Evolutionary conservation across 2,888 invertebrate species (phyloP), one percentile per base, ranked within the genome.

Genomic region (Eilema sororculum): DNA sequence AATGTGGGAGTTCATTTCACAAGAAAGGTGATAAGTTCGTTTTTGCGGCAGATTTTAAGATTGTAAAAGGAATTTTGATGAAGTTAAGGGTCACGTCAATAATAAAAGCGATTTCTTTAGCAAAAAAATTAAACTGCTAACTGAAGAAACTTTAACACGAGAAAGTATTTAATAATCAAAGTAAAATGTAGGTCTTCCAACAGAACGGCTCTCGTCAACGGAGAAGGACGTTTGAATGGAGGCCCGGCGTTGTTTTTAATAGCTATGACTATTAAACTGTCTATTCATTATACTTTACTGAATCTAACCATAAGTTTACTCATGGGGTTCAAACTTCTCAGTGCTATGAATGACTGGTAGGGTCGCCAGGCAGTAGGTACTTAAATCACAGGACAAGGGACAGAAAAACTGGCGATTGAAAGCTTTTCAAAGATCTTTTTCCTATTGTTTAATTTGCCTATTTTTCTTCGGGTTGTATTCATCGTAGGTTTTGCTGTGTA

Each of bases 231-330:
- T 77, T 74, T 88, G 83, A 88, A 88, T 88, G 77, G 86, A 74
- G 80, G 79, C 77, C 70, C 72, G 75, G 68, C 69, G 71, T 76
- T 33, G 80, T 79, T 79, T 88, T 84, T 86, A 86, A 88, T 87
- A 81, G 79, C 79, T 78, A 68, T 63, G 76, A 76, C 88, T 85
- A 88, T 87, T 88, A 86, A 86, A 82, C 81, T 85, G 88, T 86
- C 86, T 80, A 71, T 79, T 72, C 78, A 69, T 69, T 73, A 72
- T 77, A 80, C 56, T 79, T 78, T 60, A 72, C 74, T 77, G 73
- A 67, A 74, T 71, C 56, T 67, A 77, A 66, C 64, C 65, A 76
- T 72, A 73, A 77, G 76, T 78, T 73, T 72, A 63, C 73, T 69
- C 41, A 60, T 62, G 62, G 60, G 68, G 69, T 78, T 75, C 74